Evolutionary conservation across 2,888 invertebrate species (phyloP).

Genomic region (Rutpela maculata): DNA sequence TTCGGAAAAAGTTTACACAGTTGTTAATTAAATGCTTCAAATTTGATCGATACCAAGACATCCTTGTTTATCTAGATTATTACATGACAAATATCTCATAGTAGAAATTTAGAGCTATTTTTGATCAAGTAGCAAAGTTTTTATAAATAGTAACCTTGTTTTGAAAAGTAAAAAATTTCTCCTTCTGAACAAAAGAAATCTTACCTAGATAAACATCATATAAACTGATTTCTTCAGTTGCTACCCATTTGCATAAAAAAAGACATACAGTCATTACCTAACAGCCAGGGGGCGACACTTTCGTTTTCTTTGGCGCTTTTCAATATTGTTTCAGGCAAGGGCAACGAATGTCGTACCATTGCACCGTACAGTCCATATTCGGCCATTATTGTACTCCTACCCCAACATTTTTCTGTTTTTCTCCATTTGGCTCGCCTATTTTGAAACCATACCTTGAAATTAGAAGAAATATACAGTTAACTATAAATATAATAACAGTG

Average conservation of each 20-base stretch:
- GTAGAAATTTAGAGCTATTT: no score
- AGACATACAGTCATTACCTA: conserved; percentile 84
- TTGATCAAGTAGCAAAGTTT: no score
- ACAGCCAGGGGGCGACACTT: conserved; percentile 98
- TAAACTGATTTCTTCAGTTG: conserved; percentile 35
- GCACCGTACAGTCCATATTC: conserved; percentile 99
- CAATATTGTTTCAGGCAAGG: conserved; percentile 98
- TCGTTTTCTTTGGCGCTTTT: conserved; percentile 98
- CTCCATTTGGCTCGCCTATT: conserved; percentile 99
- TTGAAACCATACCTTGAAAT: conserved; percentile 97
- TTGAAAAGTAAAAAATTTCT: no score
- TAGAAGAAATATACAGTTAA: not conserved
- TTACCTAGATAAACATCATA: not conserved
- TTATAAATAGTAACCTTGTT: no score
- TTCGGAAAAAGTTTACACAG: not conserved
- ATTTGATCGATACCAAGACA: no score
- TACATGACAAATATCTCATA: no score
- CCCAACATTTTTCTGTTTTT: conserved; percentile 99
- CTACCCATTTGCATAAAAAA: conserved; percentile 55
- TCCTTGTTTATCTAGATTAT: no score
- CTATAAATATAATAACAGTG: no score
- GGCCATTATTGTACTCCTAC: conserved; percentile 99
- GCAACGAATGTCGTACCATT: conserved; percentile 99
- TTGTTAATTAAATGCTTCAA: not conserved
- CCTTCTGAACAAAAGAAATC: not conserved